Base-by-base conservation (phyloP, 2,113 vertebrate genomes). In the Chloropsis hardwickii region DNA sequence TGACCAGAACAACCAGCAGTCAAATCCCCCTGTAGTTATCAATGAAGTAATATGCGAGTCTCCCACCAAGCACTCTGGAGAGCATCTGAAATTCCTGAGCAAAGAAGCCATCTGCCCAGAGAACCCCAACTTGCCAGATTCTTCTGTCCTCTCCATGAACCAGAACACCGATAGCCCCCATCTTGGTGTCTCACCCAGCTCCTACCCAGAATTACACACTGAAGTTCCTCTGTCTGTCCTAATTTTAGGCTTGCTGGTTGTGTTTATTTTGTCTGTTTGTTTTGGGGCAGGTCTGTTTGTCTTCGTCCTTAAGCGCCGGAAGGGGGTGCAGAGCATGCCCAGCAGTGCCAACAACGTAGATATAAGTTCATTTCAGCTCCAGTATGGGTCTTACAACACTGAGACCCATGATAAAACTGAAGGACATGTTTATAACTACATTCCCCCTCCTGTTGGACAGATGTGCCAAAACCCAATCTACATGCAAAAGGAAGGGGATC, bases 381-480 rank as follows among this genome's bases (percentile, higher is more conserved):
- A 99, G 72, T 99, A 99, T 3, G 99, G 99, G 88, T 99, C 99
- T n/a, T 99, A 99, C 96, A 98, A 98, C 64, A 97, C 98, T 0
- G 99, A 99, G 80, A 97, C 97, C 6, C 98, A 98, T 0, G 98
- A 99, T 61, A 99, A 99, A 97, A 98, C 97, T 0, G 99, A 99
- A 56, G 98, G 98, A 73, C 99, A 99, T 4, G 99, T 99, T 81
- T 99, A 99, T 90, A 99, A 99, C 94, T 99, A 99, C 69, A 99
- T 99, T 85, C 98, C 99, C 35, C 99, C 99, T 45, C 98, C 99
- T 1, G 97, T 99, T 67, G 99, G 99, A 39, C 99, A 99, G 96
- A 99, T 99, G 99, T 99, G 99, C 97, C 99, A 99, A 96, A 99
- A 99, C 87, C 99, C 99, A 6, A 99, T 99, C 89, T 99, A 99